Evolutionary conservation across 2,888 invertebrate species (phyloP).

Genomic region (Dasysyrphus albostriatus): DNA sequence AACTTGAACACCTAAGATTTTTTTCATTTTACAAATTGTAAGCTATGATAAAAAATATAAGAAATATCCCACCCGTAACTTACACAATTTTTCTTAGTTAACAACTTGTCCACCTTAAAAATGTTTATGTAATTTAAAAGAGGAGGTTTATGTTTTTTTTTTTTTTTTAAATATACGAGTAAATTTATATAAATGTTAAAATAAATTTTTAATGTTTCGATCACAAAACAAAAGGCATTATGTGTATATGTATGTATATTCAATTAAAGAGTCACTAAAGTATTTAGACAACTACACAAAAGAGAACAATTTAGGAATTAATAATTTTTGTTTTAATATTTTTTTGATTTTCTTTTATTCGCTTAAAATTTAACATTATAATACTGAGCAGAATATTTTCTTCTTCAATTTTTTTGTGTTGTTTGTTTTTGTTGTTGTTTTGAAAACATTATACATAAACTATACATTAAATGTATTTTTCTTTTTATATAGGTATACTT

Average conservation of each 20-base stretch:
- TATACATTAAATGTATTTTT: constrained; percentile 57
- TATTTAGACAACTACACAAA: constrained; percentile 49
- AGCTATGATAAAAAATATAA: constrained; percentile 40
- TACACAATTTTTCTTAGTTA: constrained; percentile 49
- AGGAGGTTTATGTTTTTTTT: constrained; percentile 12
- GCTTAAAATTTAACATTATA: constrained; percentile 83
- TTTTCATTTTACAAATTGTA: constrained; percentile 11
- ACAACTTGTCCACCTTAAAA: constrained; percentile 55
- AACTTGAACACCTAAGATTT: constrained; percentile 29
- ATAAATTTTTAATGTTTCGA: constrained; percentile 51
- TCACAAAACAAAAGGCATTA: constrained; percentile 72
- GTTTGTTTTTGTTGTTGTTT: constrained; percentile 20
- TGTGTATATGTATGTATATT: constrained; percentile 19
- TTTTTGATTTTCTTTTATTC: constrained; percentile 65
- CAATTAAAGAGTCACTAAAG: constrained; percentile 39
- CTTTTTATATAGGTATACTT: constrained; percentile 44
- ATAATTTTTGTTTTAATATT: constrained; percentile 28
- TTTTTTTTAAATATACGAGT: constrained; percentile 21
- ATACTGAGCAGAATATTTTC: constrained; percentile 83
- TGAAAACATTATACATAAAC: constrained; percentile 59
- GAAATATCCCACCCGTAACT: constrained; percentile 59
- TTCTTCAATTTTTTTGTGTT: constrained; percentile 55
- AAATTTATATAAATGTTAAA: constrained; percentile 10
- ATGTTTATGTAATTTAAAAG: constrained; percentile 45
- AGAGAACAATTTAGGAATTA: constrained; percentile 35